Base-by-base conservation (phyloP, 2,113 vertebrate genomes). In the Catharus bicknelli region DNA sequence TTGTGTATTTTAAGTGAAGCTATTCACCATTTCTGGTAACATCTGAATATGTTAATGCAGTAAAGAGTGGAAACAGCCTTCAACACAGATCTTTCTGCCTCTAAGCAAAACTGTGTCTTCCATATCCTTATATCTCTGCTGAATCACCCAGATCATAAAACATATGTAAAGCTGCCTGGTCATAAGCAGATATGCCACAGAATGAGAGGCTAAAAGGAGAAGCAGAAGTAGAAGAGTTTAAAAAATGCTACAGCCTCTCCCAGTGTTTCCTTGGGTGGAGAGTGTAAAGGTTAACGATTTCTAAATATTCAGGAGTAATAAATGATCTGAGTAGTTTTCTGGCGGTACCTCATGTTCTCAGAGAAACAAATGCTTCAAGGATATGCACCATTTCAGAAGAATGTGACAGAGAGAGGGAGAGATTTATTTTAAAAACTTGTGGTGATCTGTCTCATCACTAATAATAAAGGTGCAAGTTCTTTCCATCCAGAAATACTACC, bases 301-400 rank as follows among this genome's bases (percentile, higher is more conserved):
- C 95, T 96, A 95, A 96, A 96, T 96, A 95, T 96, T 96, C 93
- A 93, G 93, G 91, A 94, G 93, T 94, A 96, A 94, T 94, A 94
- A 94, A 96, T 96, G 95, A 96, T 95, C 95, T 94, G 91, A 96
- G 93, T 91, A 93, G 93, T 94, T 96, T 95, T 95, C 94, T 96
- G 94, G 94, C 90, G 47, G 95, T 90, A 94, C 95, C 96, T 95
- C 91, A 74, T 95, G 93, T 96, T 96, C 95, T 84, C 94, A 86
- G 70, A 91, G 90, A 93, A 94, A 88, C 54, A 91, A 96, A 92
- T 77, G 87, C 82, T 95, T 90, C 59, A 87, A 88, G 85, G 96
- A 91, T 91, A 93, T 86, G 91, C 95, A 94, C 94, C 91, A 95
- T 92, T 95, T 94, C 93, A 96, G 85, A 96, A 93, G 93, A 96